A percentile compares a stretch with the other conserved stretches of the same genome.
Evolutionary conservation across 2,888 invertebrate genomes (phyloP).

Genomic region (Autographa pulchrina): DNA sequence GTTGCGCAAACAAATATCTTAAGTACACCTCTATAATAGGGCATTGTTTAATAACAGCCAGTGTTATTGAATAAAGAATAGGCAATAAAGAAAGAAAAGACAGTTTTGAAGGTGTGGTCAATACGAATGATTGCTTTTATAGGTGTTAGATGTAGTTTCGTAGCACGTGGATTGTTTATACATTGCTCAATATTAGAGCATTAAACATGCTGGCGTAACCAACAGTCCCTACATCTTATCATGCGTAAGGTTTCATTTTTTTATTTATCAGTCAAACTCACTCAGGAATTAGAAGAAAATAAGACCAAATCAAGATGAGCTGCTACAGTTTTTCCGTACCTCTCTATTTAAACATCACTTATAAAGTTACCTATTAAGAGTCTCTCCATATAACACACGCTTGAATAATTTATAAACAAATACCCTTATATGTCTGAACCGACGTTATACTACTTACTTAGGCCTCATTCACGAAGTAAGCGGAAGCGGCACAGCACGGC

Average conservation of each 20-base stretch:
- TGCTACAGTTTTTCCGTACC: too few species aligned
- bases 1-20: conserved; percentile 24
- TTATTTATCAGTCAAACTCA: too few species aligned
- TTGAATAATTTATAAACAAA: background rate
- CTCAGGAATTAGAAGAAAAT: too few species aligned
- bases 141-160: background rate
- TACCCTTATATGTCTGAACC: background rate
- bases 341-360: background rate
- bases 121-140: background rate
- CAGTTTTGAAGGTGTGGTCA: background rate
- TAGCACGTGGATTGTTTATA: background rate
- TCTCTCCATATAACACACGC: background rate
- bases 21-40: background rate
- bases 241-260: too few species aligned
- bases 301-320: too few species aligned
- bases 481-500: too few species aligned
- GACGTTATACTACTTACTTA: background rate
- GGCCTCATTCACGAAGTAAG: too few species aligned
- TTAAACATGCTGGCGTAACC: too few species aligned
- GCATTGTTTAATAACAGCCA: background rate
- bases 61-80: background rate
- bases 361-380: background rate
- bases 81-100: background rate
- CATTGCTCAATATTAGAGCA: background rate
- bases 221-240: too few species aligned